Evolutionary conservation across 2,888 invertebrate species (phyloP).

Genomic region (Apodemia hepburni): DNA sequence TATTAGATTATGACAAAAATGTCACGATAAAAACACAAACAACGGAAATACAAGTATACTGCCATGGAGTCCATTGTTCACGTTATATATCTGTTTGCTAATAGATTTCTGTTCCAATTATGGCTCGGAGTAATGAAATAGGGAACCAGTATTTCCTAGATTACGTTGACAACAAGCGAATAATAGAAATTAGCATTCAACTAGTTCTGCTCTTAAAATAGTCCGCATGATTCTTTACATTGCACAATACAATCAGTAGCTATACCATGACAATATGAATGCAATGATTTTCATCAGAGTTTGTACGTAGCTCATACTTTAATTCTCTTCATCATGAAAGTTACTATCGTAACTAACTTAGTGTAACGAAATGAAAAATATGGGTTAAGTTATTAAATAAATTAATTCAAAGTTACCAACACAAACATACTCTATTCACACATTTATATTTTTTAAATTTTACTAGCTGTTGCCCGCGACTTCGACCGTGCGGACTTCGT

Average conservation of each 20-base stretch:
- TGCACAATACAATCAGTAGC: background rate
- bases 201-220: background rate
- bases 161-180: conserved; percentile 2
- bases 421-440: too few species aligned
- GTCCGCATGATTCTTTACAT: background rate
- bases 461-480: too few species aligned
- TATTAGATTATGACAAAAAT: background rate
- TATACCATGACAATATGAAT: background rate
- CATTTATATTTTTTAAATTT: too few species aligned
- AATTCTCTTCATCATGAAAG: background rate
- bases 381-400: too few species aligned
- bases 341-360: too few species aligned
- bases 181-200: conserved; percentile 7
- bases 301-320: background rate
- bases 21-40: background rate
- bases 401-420: too few species aligned
- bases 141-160: background rate
- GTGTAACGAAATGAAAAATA: too few species aligned
- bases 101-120: background rate
- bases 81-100: background rate
- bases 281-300: background rate
- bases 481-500: too few species aligned
- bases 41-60: background rate
- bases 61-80: conserved; percentile 1
- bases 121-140: background rate